phyloP scores from a whole-genome alignment of 2,113 vertebrate species.

The Hydropotes inermis region DNA sequence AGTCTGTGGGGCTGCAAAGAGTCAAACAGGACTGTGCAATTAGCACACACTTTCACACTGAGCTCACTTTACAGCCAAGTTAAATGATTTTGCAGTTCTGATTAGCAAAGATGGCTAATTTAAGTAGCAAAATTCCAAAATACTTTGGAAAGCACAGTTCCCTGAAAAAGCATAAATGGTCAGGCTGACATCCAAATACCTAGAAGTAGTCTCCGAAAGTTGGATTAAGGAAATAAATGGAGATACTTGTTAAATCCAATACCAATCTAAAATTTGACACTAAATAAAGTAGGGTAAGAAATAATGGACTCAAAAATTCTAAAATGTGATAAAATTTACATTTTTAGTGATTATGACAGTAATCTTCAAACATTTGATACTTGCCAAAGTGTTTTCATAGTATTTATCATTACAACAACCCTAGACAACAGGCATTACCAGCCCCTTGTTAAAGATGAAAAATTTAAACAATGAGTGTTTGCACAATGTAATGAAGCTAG shows the following conservation, averaged over 20 bases:
- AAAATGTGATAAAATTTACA: neutral
- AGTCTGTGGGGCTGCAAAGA: too few relatives aligned
- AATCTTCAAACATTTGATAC: neutral
- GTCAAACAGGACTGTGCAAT: too few relatives aligned
- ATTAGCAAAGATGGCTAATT: neutral
- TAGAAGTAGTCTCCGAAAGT: neutral
- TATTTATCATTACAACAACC: neutral
- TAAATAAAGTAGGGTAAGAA: neutral
- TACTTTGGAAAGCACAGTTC: neutral
- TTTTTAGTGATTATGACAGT: neutral
- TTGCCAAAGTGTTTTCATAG: neutral
- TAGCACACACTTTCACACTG: too few relatives aligned
- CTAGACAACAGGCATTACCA: neutral
- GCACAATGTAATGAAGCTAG: neutral
- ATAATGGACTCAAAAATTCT: neutral
- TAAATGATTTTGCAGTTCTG: neutral
- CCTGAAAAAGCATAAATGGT: slow-evolving; percentile 6
- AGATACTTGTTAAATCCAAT: neutral
- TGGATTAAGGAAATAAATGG: neutral
- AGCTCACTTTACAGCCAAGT: neutral
- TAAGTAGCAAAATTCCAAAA: neutral
- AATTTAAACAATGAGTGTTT: neutral
- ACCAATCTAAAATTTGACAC: neutral
- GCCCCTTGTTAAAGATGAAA: neutral
- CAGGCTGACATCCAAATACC: neutral